A percentile compares a stretch with the other conserved stretches of the same genome.
phyloP scores from a whole-genome alignment of 2,888 invertebrate genomes.

The Pheosia gnoma region DNA sequence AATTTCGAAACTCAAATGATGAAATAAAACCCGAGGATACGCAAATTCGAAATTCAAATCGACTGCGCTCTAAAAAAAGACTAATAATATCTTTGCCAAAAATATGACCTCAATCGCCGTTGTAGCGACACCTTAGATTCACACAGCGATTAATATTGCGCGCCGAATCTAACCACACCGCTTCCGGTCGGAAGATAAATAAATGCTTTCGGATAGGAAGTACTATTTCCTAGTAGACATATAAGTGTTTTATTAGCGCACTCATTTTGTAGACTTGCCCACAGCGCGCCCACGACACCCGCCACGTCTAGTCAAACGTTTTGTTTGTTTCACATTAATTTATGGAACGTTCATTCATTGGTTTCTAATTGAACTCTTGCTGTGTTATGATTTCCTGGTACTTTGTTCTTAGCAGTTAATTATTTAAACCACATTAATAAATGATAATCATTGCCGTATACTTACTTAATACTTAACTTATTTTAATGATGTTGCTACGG shows the following conservation, averaged over 20 bases:
- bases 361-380: background rate
- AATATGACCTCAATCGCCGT: background rate
- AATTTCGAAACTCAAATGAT: too few relatives aligned
- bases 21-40: too few relatives aligned
- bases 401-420: background rate
- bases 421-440: background rate
- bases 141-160: slow-evolving; percentile 4
- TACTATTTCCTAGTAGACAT: slow-evolving; percentile 51
- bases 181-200: slow-evolving; percentile 59
- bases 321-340: background rate
- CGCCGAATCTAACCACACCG: slow-evolving; percentile 21
- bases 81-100: too few relatives aligned
- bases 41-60: too few relatives aligned
- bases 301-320: slow-evolving; percentile 8
- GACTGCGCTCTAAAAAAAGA: too few relatives aligned
- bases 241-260: slow-evolving; percentile 43
- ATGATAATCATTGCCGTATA: background rate
- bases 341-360: background rate
- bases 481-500: too few relatives aligned
- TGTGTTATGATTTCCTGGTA: background rate
- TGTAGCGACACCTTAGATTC: slow-evolving; percentile 4
- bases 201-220: slow-evolving; percentile 61
- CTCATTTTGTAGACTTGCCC: slow-evolving; percentile 25
- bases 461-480: too few relatives aligned
- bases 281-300: slow-evolving; percentile 22